Evolutionary conservation across 2,797 vertebrate species (phyloP).

Genomic region (Myotis vivesi): DNA sequence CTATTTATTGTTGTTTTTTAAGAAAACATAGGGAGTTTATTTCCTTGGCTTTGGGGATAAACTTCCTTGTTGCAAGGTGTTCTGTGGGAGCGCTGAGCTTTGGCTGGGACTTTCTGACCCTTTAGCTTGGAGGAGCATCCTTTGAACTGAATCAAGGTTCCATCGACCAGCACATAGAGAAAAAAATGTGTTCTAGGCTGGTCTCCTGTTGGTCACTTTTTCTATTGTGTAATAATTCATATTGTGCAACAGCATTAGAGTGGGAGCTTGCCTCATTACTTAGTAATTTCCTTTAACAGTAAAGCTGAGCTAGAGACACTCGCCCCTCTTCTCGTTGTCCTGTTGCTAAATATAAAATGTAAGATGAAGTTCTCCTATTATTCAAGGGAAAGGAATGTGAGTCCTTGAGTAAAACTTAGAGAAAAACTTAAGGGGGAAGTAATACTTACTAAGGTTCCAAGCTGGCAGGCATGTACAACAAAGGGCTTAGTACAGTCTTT

Average conservation of each 20-base stretch:
- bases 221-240: not conserved
- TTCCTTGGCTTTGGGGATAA: not conserved
- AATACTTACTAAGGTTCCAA: not conserved
- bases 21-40: not conserved
- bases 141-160: not conserved
- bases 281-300: constrained; percentile 51
- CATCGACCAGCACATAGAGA: not conserved
- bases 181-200: not conserved
- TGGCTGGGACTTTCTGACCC: not conserved
- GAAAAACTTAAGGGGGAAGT: not conserved
- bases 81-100: not conserved
- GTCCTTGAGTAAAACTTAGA: not conserved
- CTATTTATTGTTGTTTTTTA: not conserved
- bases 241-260: not conserved
- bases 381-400: not conserved
- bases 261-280: constrained; percentile 40
- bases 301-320: constrained; percentile 29
- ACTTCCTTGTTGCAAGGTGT: not conserved
- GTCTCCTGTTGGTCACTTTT: not conserved
- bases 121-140: not conserved
- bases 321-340: constrained; percentile 34
- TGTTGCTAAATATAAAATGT: constrained; percentile 52
- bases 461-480: not conserved
- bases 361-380: constrained; percentile 1
- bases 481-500: not conserved